Evolutionary conservation across 2,888 invertebrate genomes (phyloP), one percentile per base, ranked within the genome.

Genomic region (Alitta virens): DNA sequence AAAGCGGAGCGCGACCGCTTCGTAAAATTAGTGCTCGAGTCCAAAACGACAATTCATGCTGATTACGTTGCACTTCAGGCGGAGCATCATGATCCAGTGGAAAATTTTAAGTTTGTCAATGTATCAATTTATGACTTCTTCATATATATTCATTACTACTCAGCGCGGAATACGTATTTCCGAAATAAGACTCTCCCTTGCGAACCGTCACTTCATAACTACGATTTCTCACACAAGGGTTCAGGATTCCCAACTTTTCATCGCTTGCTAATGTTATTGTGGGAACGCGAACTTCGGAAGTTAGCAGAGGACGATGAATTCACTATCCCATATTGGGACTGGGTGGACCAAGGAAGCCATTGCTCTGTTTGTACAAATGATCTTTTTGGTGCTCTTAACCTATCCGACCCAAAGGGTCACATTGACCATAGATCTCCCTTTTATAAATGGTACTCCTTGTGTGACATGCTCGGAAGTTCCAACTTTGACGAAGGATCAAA

Each of bases 321-420:
- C 18, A 54, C 42, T 23, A 53, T 60, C 21, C 60, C 60, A 1
- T 60, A 60, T 42, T 60, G 60, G 60, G 60, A 60, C 27, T 60
- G 60, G 60, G 23, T 42, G 2, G 23, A 33, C 42, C 43, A 53
- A 25, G 60, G 43, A 7, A 18, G 27, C n/a, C 33, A 53, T 23
- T 64, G 65, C 60, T 33, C 54, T 16, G 60, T 64, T 16, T 64
- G 65, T 49, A 63, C 59, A 1, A 54, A 59, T n/a, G 65, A 64
- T 42, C 49, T 64, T 18, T 23, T 64, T 24, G 65, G 65, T 1
- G 59, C 46, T 21, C 7, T 46, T n/a, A 46, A 46, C n/a, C n/a
- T 12, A 3, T 46, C 46, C 7, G 18, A 46, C 46, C 46, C 46
- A 16, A 46, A 46, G n/a, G 46, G 46, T 46, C 21, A 46, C n/a